Percentiles rank a stretch among this genome's conserved stretches.
phyloP scores from a whole-genome alignment of 2,113 vertebrate genomes.

The Grantiella picta region DNA sequence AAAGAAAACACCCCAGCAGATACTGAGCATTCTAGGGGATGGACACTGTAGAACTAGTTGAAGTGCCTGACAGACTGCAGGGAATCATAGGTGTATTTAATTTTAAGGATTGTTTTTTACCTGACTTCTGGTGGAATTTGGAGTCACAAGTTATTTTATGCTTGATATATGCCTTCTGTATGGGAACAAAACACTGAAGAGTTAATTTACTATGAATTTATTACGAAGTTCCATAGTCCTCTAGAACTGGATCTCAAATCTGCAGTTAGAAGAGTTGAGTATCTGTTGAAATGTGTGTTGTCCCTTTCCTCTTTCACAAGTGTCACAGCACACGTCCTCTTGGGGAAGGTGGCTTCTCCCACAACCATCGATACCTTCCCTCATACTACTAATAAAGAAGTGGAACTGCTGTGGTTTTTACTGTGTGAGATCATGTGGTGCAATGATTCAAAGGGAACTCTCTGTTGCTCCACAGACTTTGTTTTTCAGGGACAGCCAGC shows the following conservation, averaged over 20 bases:
- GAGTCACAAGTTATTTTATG: background rate
- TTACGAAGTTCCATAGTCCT: background rate
- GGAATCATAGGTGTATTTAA: background rate
- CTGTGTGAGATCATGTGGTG: background rate
- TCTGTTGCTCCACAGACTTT: background rate
- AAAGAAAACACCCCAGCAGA: background rate
- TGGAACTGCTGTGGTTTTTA: background rate
- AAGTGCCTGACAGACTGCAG: background rate
- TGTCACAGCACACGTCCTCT: background rate
- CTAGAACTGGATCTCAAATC: background rate
- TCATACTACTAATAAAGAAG: background rate
- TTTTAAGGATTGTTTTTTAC: background rate
- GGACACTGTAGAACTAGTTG: background rate
- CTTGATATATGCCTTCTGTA: background rate
- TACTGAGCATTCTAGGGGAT: background rate
- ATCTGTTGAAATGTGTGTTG: background rate
- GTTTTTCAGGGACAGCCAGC: background rate
- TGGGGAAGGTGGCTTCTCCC: background rate
- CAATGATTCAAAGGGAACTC: background rate
- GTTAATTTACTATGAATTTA: background rate
- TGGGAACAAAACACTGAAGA: background rate
- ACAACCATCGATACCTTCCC: background rate
- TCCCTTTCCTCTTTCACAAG: background rate
- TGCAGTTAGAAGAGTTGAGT: background rate
- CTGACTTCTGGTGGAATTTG: background rate